These are phyloP conservation scores for Nasonia oneida DNA, from an alignment of 2,888 invertebrate species.

Conservation along the genomic window DNA sequence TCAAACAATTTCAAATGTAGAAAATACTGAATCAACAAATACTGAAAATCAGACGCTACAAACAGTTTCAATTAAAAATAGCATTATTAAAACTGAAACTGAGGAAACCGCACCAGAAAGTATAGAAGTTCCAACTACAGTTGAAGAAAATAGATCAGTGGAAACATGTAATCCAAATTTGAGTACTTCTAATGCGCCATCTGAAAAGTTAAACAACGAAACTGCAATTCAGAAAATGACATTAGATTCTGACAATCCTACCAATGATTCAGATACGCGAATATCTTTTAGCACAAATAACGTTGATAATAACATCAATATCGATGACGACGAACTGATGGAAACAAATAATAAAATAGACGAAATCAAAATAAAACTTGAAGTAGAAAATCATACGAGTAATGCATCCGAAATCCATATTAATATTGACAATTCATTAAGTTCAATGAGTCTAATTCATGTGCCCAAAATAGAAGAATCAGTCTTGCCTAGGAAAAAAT, in stretches of 20 bases:
- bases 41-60: not conserved
- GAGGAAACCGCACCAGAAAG: not conserved
- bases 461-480: slow-evolving; percentile 26
- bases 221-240: not conserved
- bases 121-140: not conserved
- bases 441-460: slow-evolving; percentile 29
- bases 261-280: not conserved
- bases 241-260: not conserved
- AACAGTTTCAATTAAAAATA: not conserved
- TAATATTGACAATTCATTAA: slow-evolving; percentile 31
- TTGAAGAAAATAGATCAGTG: slow-evolving; percentile 31
- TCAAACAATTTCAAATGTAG: not conserved
- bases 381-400: not conserved
- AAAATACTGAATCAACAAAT: slow-evolving; percentile 7
- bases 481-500: slow-evolving; percentile 6
- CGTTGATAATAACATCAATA: slow-evolving; percentile 6
- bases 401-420: not conserved
- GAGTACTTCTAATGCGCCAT: not conserved
- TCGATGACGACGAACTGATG: not conserved
- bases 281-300: not conserved
- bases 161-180: not conserved
- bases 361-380: not conserved
- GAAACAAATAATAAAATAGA: slow-evolving; percentile 6
- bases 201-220: not conserved
- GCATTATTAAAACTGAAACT: not conserved